Base-by-base conservation (phyloP, 2,113 vertebrate species). In the Oncorhynchus mykiss region DNA sequence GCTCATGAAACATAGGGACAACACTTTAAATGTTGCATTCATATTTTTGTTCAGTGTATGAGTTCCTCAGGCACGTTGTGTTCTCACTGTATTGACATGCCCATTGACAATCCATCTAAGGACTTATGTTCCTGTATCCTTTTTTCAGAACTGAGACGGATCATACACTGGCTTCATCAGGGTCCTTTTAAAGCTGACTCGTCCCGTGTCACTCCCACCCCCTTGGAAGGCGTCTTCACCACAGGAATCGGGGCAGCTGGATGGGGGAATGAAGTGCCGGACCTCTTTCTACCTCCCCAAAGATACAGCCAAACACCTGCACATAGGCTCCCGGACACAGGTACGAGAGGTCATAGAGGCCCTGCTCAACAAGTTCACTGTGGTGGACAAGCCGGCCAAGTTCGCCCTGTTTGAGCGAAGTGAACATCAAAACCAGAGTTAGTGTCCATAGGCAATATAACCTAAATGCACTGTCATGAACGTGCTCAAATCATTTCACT, bases 261-360 rank as follows among this genome's bases (percentile, higher is more conserved):
- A 68, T 6, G 85, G 86, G 45, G 85, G 64, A 0, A 89, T 95
- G 89, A 95, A 84, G 68, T 94, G 94, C 31, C 95, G 96, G 34
- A 99, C 97, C 0, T 99, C 98, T 71, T 99, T 99, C 91, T 99
- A 99, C 90, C 93, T 99, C 81, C 98, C 98, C 49, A 96, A 95
- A 86, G 96, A 97, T 3, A 90, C 95, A 0, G 93, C 95, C 71
- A 99, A 99, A 79, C 97, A 99, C 89, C 89, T 99, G 74, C 97
- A 99, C 29, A 92, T 99, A 84, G 87, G 97, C 81, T 99, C 96
- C 0, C 91, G 92, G 74, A 99, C 97, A 5, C 90, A 89, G 0
- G 95, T 95, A 70, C 93, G 90, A 1, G 97, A 99, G 81, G 98
- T 99, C 86, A 99, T 99, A 3, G 93, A 96, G 8, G 98, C 98